Base-by-base conservation (phyloP, 2,113 vertebrate genomes). In the Proteles cristata region DNA sequence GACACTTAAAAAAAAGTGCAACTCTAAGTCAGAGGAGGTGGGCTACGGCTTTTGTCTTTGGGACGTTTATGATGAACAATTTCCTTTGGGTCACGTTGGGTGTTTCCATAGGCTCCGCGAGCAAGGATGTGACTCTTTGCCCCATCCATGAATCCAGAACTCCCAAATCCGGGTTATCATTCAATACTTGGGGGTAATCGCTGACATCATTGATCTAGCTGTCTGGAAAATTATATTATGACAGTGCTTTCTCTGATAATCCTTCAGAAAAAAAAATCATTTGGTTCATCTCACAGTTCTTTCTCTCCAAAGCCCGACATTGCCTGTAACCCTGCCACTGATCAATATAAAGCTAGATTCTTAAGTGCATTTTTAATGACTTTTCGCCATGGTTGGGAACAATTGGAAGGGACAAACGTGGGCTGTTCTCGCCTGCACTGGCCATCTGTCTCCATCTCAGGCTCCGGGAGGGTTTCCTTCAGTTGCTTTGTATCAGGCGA, bases 351-450 rank as follows among this genome's bases (percentile, higher is more conserved):
- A 95, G 81, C 68, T 80, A 61, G 94, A 28, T 79, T 82, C 87
- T 21, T 58, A 87, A 98, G 97, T 90, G 97, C 1, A 81, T 96
- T 96, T 93, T 97, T 97, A 98, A 98, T n/a, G 97, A 98, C 68
- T 95, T 97, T 97, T 77, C 91, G 28, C 89, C 68, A 81, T 86
- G 6, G 19, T 9, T 73, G 79, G 93, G 86, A 90, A 94, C 31
- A 74, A 89, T 11, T 68, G 79, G 79, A 84, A 79, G 69, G 97
- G 96, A 91, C 83, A 77, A 90, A 61, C 91, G 91, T 90, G 73
- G 97, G 97, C 85, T 31, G 39, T 11, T 92, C 77, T 83, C 50
- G 17, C 81, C 14, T 25, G 15, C 68, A 19, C 93, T 63, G 88
- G 45, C 95, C 95, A 92, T 96, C 94, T 94, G 94, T 12, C 92